Conservation (phyloP, 2,113 vertebrate species). For the Dicaeum eximium region DNA sequence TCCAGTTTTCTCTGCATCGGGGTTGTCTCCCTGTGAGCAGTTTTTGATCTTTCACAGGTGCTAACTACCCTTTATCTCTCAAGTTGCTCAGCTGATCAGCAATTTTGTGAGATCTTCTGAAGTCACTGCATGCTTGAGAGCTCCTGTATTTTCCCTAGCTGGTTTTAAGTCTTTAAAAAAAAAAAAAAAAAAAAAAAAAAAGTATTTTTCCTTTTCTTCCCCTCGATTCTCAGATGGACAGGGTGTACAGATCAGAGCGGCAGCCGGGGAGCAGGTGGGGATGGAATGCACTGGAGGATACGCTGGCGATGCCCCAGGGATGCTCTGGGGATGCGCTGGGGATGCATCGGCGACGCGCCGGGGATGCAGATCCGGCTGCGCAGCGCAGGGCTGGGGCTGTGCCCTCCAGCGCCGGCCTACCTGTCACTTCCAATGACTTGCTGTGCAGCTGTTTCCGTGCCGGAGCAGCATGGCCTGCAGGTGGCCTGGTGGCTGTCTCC, state of each 20-base stretch:
- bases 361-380: neutral
- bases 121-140: neutral
- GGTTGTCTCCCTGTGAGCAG: neutral
- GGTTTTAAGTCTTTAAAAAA: neutral
- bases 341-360: neutral
- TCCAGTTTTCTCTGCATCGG: neutral
- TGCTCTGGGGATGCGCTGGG: neutral
- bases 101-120: neutral
- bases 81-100: neutral
- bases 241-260: rapidly evolving
- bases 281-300: neutral
- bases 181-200: neutral
- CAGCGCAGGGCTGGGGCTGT: slow-evolving; percentile 5
- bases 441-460: slow-evolving; percentile 35
- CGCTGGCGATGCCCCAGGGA: neutral
- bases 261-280: rapidly evolving
- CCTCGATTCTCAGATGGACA: neutral
- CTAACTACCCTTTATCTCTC: neutral
- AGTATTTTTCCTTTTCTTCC: neutral
- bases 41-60: neutral
- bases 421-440: slow-evolving; percentile 73
- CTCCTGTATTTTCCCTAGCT: neutral
- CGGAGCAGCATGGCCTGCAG: slow-evolving; percentile 70
- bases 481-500: slow-evolving; percentile 67
- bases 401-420: slow-evolving; percentile 55